Evolutionary conservation across 1,140 invertebrate genomes (phyloP).

Genomic region (Papilio polytes): DNA sequence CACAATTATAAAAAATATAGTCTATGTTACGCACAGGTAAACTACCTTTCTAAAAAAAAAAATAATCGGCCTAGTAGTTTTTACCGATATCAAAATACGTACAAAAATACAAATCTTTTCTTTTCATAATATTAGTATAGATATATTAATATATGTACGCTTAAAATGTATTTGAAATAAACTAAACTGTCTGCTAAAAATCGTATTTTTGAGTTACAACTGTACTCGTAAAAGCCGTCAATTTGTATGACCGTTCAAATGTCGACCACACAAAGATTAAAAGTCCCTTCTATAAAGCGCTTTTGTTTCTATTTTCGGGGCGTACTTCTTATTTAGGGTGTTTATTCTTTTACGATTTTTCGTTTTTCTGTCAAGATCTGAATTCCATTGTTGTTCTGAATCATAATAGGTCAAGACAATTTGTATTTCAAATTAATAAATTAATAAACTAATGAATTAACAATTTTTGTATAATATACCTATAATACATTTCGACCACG

Average conservation of each 20-base stretch:
- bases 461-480: background rate
- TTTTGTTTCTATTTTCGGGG: slow-evolving; percentile 3
- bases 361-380: background rate
- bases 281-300: background rate
- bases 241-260: background rate
- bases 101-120: no score
- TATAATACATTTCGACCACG: no score
- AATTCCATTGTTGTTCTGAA: background rate
- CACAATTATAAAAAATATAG: no score
- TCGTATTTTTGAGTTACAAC: background rate
- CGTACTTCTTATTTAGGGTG: background rate
- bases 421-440: background rate
- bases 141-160: no score
- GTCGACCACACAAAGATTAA: background rate
- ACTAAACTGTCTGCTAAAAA: no score
- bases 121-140: no score
- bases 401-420: background rate
- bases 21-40: no score
- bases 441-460: background rate
- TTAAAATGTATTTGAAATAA: no score
- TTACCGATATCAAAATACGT: no score
- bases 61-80: no score
- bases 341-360: background rate
- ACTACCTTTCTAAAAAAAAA: no score
- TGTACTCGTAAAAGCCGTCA: background rate